Conservation (phyloP, 2,797 vertebrate species). For the Scleropages formosus region DNA sequence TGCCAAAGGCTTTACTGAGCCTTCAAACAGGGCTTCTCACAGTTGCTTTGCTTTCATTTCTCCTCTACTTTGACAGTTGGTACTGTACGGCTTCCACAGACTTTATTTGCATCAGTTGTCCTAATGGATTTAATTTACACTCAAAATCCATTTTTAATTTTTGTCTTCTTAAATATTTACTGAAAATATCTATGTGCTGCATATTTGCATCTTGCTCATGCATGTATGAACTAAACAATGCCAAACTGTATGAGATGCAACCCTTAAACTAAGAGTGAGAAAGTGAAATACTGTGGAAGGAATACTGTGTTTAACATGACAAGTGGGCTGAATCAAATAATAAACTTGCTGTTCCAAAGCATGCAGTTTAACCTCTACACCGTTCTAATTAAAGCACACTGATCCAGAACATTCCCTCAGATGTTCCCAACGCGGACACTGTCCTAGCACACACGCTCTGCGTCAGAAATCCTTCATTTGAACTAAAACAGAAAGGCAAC, state of each 20-base stretch:
- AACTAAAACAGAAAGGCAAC: conserved; percentile 7
- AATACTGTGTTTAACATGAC: neutral
- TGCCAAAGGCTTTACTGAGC: neutral
- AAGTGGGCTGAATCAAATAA: conserved; percentile 1
- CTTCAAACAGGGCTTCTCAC: conserved; percentile 7
- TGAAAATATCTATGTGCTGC: neutral
- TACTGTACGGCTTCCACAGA: neutral
- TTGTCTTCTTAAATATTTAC: neutral
- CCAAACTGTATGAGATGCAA: neutral
- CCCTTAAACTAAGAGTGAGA: conserved; percentile 2
- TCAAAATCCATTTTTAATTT: neutral
- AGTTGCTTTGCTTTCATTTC: neutral
- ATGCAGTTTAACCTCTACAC: neutral
- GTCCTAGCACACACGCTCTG: neutral
- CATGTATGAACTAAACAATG: conserved; percentile 4
- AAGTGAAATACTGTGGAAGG: neutral
- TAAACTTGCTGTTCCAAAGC: neutral
- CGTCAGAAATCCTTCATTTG: neutral
- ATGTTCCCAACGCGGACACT: neutral
- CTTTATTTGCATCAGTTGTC: neutral
- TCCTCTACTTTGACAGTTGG: neutral
- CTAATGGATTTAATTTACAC: neutral
- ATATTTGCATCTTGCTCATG: neutral
- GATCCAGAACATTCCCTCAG: conserved; percentile 20
- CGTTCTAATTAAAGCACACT: conserved; percentile 19